phyloP scores from a whole-genome alignment of 2,113 vertebrate species.

The Regulus satrapa region DNA sequence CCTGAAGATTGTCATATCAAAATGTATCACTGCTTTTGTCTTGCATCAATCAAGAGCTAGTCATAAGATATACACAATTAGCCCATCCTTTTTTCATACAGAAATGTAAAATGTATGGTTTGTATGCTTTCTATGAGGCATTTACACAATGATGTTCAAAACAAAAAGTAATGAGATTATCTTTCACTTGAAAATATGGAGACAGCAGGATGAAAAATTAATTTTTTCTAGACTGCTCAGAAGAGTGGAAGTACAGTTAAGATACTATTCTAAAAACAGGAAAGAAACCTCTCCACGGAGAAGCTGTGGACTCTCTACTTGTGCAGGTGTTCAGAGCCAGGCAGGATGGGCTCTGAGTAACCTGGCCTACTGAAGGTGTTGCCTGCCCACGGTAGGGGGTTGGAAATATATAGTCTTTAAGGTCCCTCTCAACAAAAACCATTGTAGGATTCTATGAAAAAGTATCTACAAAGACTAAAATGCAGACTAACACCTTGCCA shows the following conservation, averaged over 20 bases:
- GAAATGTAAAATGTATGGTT: not conserved
- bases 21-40: not conserved
- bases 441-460: not conserved
- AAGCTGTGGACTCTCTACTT: not conserved
- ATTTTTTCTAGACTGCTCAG: not conserved
- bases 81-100: not conserved
- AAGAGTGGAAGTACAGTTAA: not conserved
- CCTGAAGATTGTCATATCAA: not conserved
- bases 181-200: not conserved
- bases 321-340: not conserved
- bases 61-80: not conserved
- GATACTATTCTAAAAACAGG: not conserved
- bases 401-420: not conserved
- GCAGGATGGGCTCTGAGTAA: not conserved
- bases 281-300: not conserved
- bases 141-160: not conserved
- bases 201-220: not conserved
- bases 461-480: not conserved
- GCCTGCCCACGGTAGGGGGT: fast-evolving
- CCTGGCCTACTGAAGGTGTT: not conserved
- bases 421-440: not conserved
- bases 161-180: not conserved
- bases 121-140: not conserved
- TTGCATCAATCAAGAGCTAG: not conserved
- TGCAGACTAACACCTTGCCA: not conserved